Evolutionary conservation across 2,797 vertebrate genomes (phyloP), one percentile per base, ranked within the genome.

Genomic region (Phataginus tetradactyla): DNA sequence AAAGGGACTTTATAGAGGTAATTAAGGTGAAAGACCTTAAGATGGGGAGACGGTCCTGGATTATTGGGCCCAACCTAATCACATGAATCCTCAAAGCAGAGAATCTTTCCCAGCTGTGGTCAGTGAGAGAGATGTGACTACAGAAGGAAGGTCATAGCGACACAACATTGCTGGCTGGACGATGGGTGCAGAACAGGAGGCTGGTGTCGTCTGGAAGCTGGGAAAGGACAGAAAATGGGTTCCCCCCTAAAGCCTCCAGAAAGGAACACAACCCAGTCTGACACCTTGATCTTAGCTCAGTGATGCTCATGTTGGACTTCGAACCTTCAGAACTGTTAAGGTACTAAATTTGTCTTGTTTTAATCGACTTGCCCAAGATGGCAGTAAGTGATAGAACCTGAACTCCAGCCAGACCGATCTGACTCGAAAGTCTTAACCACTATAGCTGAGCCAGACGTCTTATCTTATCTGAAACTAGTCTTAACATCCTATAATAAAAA

Each of bases 381-480:
- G 42, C 42, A 34, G 49, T 66, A 90, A 83, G 29, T 83, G 69
- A 21, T 53, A 77, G 51, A 86, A n/a, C 1, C 45, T 71, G 25
- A 81, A 95, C 79, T 59, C 93, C 34, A 90, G 61, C 5, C 32
- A n/a, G 20, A 74, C 15, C 32, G 37, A 10, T 88, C 32, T 53
- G 66, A 86, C 17, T 91, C 68, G 80, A 51, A 85, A 90, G 12
- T 78, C 57, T 66, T 94, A 85, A 94, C 66, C 69, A 49, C 14
- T 86, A 2, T 51, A 83, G 75, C 27, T 77, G 51, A 51, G 37
- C 12, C 55, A 93, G 45, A 64, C 45, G 59, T 5, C 34, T 63
- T 5, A 77, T 86, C 25, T 83, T 63, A 85, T 45, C 45, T 45
- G 45, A 86, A 77, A 69, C 14, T 45, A 69, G 17, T 92, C 45